Percentiles rank a stretch among this genome's conserved stretches.
Evolutionary conservation across 2,113 vertebrate genomes (phyloP).

Genomic region (Phocoena sinus): DNA sequence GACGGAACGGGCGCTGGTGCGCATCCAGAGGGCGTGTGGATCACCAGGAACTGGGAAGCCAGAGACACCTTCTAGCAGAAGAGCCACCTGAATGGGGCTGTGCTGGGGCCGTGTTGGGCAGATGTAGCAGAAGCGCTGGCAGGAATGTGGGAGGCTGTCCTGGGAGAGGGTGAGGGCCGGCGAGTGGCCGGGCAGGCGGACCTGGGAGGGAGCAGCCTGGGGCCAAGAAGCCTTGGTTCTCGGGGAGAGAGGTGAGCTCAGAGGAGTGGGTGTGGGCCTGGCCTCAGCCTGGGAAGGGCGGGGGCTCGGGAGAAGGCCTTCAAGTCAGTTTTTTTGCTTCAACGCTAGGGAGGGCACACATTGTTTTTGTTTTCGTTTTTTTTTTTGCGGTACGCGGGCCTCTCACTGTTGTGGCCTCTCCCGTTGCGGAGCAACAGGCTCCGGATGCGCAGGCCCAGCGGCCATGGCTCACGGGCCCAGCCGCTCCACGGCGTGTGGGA

Average conservation of each 20-base stretch:
- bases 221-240: background rate
- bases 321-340: background rate
- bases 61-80: background rate
- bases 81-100: background rate
- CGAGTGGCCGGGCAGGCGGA: fast-evolving
- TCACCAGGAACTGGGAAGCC: background rate
- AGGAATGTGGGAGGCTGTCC: background rate
- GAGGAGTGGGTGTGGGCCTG: background rate
- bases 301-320: background rate
- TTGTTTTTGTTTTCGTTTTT: too few relatives aligned
- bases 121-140: too few relatives aligned
- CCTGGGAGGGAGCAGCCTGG: background rate
- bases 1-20: background rate
- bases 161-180: background rate
- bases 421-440: too few relatives aligned
- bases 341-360: background rate
- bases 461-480: too few relatives aligned
- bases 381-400: too few relatives aligned
- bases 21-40: background rate
- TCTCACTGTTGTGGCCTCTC: too few relatives aligned
- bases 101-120: fast-evolving
- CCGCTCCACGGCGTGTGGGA: too few relatives aligned
- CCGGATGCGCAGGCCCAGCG: too few relatives aligned
- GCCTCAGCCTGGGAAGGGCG: background rate
- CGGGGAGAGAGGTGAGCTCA: fast-evolving